These are phyloP conservation scores for Drosophila ustulata DNA, from an alignment of 2,888 invertebrate species.

Conservation along the genomic window DNA sequence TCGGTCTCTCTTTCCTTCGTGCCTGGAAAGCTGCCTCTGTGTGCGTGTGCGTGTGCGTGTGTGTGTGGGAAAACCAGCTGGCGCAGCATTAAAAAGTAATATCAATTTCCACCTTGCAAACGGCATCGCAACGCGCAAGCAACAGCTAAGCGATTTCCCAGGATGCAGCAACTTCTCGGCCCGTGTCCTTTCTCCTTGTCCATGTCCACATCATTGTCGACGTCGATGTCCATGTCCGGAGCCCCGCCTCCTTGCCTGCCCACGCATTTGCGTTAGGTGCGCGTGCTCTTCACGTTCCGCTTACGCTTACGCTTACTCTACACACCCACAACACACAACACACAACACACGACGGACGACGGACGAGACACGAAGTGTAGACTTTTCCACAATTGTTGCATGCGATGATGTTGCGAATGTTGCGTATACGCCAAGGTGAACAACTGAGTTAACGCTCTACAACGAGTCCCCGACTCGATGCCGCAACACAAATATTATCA, in stretches of 20 bases:
- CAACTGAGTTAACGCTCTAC: conserved; percentile 6
- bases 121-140: conserved; percentile 67
- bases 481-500: not conserved
- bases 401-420: conserved; percentile 50
- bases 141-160: conserved; percentile 80
- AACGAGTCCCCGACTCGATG: not conserved
- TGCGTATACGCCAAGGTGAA: conserved; percentile 57
- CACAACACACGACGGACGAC: not conserved
- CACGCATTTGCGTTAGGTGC: conserved; percentile 70
- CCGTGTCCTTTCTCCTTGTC: conserved; percentile 16
- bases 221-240: conserved; percentile 29
- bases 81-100: conserved; percentile 81
- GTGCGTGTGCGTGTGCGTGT: conserved; percentile 5
- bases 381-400: conserved; percentile 77
- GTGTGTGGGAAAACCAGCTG: conserved; percentile 62
- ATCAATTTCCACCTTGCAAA: conserved; percentile 80
- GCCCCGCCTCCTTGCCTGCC: conserved; percentile 67
- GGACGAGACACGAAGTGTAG: conserved; percentile 54
- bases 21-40: conserved; percentile 49
- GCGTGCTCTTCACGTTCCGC: conserved; percentile 64
- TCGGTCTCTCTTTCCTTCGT: conserved; percentile 50
- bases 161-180: conserved; percentile 64
- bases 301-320: conserved; percentile 56
- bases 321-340: conserved; percentile 20
- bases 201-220: conserved; percentile 20